phyloP scores from a whole-genome alignment of 2,113 vertebrate genomes.

The Hylia prasina region DNA sequence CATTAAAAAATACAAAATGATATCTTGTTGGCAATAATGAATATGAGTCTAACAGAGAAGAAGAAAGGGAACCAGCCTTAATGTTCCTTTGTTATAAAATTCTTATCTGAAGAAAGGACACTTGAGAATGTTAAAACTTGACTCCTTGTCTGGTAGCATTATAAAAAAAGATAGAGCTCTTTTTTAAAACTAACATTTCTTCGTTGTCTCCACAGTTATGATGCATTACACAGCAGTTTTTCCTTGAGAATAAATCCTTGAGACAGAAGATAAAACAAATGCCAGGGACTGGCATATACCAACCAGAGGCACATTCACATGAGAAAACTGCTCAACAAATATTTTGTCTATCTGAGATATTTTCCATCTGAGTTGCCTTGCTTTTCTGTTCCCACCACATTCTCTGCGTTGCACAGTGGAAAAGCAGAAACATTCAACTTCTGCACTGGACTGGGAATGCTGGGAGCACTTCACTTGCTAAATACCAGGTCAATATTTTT shows the following conservation, averaged over 20 bases:
- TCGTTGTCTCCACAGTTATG: constrained; percentile 28
- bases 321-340: constrained; percentile 79
- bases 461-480: constrained; percentile 31
- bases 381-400: constrained; percentile 78
- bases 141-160: constrained; percentile 9
- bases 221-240: constrained; percentile 36
- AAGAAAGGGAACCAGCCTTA: background rate
- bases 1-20: constrained; percentile 57
- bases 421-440: constrained; percentile 74
- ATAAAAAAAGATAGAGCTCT: constrained; percentile 5
- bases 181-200: constrained; percentile 5
- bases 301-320: constrained; percentile 75
- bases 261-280: constrained; percentile 68
- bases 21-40: constrained; percentile 25
- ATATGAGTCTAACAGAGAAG: background rate
- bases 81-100: constrained; percentile 25
- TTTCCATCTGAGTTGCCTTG: constrained; percentile 76
- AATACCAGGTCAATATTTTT: constrained; percentile 52
- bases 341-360: constrained; percentile 77
- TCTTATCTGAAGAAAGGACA: constrained; percentile 43
- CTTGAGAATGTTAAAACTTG: constrained; percentile 47
- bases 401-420: constrained; percentile 69
- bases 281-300: constrained; percentile 69
- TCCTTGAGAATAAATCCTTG: constrained; percentile 39
- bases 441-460: constrained; percentile 55